Evolutionary conservation across 2,113 vertebrate genomes (phyloP).

Genomic region (Boulengeromyrus knoepffleri): DNA sequence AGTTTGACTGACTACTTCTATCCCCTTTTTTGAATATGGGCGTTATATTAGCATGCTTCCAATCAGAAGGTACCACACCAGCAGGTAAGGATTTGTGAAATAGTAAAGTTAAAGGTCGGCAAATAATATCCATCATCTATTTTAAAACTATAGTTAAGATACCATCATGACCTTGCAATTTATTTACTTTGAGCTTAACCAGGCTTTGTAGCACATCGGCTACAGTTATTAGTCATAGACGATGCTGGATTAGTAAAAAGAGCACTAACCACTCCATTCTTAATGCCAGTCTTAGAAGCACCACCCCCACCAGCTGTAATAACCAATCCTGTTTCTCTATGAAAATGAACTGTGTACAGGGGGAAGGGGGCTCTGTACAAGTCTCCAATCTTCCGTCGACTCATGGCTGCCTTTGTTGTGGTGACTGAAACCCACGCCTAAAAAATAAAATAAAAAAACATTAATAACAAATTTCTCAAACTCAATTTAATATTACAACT

Average conservation of each 20-base stretch:
- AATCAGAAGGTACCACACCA: no score
- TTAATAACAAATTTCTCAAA: not conserved
- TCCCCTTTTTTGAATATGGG: no score
- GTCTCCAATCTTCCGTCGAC: constrained; percentile 66
- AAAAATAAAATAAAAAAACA: not conserved
- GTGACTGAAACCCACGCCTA: not conserved
- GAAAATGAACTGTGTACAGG: constrained; percentile 75
- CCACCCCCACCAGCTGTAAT: constrained; percentile 84
- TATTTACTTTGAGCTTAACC: no score
- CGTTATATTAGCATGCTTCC: no score
- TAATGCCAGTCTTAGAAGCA: constrained; percentile 84
- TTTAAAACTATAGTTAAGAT: no score
- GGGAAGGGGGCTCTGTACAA: constrained; percentile 89
- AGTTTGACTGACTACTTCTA: no score
- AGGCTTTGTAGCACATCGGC: no score
- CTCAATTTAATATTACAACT: not conserved
- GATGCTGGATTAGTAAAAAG: not conserved
- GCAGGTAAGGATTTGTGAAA: no score
- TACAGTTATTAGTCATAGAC: no score
- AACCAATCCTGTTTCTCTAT: constrained; percentile 65
- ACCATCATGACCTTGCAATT: no score
- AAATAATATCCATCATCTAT: no score
- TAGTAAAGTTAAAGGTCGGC: no score
- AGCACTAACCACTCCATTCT: constrained; percentile 77
- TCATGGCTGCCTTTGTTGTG: constrained; percentile 53